Conservation (phyloP, 2,797 vertebrate genomes). For the Poeciliopsis infans region DNA sequence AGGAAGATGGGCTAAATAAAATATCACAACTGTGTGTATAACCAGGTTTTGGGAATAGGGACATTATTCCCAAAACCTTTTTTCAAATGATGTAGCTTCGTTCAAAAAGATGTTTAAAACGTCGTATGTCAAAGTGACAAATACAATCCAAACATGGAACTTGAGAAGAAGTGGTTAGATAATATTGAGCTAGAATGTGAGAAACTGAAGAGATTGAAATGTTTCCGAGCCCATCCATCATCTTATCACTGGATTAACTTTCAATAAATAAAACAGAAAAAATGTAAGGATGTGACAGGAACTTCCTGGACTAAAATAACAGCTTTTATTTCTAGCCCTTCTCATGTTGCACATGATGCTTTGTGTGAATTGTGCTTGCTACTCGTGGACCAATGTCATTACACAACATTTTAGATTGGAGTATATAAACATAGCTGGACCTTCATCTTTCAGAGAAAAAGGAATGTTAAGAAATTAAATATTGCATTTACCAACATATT, state of each 20-base stretch:
- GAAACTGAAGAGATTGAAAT: not conserved
- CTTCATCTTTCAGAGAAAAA: not conserved
- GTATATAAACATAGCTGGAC: not conserved
- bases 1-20: not conserved
- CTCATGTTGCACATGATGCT: not conserved
- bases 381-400: not conserved
- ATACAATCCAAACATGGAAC: not conserved
- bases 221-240: not conserved
- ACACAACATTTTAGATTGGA: not conserved
- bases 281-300: not conserved
- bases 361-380: not conserved
- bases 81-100: not conserved
- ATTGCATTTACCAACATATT: not conserved
- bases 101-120: not conserved
- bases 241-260: not conserved
- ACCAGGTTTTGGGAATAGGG: not conserved
- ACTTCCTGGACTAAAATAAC: not conserved
- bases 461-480: not conserved
- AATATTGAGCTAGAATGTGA: not conserved
- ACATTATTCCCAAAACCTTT: too few relatives aligned
- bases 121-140: not conserved
- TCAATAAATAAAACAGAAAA: not conserved
- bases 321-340: not conserved
- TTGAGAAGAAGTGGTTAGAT: not conserved
- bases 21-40: not conserved